Conservation (phyloP, 1,140 invertebrate species). For the Macrocentrus cingulum region DNA sequence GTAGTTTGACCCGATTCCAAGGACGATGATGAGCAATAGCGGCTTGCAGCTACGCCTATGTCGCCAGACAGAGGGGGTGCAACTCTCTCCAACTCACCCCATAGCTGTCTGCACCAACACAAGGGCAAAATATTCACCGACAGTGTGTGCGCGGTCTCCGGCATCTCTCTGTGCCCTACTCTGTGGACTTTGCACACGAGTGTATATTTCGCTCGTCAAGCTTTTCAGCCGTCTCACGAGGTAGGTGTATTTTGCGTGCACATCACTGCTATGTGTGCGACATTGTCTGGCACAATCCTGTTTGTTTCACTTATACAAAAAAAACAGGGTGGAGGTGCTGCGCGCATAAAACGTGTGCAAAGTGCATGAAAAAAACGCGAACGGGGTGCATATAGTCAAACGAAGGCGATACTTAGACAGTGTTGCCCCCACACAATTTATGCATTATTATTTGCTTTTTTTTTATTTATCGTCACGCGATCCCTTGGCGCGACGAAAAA, state of each 20-base stretch:
- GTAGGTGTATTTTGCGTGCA: neutral
- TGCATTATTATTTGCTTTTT: no score
- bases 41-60: constrained; percentile 47
- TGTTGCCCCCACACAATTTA: no score
- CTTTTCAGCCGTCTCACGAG: neutral
- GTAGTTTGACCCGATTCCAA: constrained; percentile 15
- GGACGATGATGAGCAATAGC: constrained; percentile 30
- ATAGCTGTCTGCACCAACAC: constrained; percentile 53
- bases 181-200: neutral
- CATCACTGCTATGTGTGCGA: neutral
- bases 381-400: no score
- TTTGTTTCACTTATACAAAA: neutral
- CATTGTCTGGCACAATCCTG: constrained; percentile 2
- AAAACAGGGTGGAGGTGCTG: no score
- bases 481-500: neutral
- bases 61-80: constrained; percentile 44
- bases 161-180: constrained; percentile 10
- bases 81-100: constrained; percentile 35
- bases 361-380: no score
- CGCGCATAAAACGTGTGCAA: no score
- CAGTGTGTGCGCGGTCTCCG: neutral
- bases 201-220: constrained; percentile 32
- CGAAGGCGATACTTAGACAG: no score
- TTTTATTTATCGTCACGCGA: no score
- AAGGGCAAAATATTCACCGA: constrained; percentile 33